phyloP scores from a whole-genome alignment of 2,797 vertebrate genomes.

The Takifugu rubripes region DNA sequence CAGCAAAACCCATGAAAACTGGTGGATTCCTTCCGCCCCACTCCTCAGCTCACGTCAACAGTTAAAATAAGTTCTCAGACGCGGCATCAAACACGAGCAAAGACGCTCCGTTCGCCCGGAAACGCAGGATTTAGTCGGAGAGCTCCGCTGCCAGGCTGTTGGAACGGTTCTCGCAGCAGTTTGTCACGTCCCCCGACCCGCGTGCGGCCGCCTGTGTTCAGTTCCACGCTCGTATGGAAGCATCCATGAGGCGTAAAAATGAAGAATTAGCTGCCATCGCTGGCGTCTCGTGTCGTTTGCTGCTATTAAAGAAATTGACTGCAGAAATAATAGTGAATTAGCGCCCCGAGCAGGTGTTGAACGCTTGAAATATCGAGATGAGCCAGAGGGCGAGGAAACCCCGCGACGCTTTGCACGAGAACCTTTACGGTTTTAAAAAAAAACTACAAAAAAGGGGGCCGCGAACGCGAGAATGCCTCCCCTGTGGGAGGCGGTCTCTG shows the following conservation, averaged over 20 bases:
- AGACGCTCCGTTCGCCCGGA: slow-evolving; percentile 6
- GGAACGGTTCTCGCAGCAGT: slow-evolving; percentile 11
- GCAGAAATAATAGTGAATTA: slow-evolving; percentile 5
- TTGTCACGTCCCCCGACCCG: slow-evolving; percentile 33
- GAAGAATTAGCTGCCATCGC: slow-evolving; percentile 43
- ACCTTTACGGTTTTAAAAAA: slow-evolving; percentile 10
- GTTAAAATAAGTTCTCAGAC: background rate
- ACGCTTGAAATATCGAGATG: slow-evolving; percentile 10
- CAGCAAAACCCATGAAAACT: background rate
- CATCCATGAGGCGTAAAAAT: slow-evolving; percentile 21
- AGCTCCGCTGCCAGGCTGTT: slow-evolving; percentile 12
- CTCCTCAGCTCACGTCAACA: slow-evolving; percentile 1
- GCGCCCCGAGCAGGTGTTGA: background rate
- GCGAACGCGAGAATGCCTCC: slow-evolving; percentile 50
- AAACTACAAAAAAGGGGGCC: slow-evolving; percentile 36
- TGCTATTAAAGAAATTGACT: slow-evolving; percentile 13
- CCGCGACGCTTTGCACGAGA: background rate
- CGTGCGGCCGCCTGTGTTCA: slow-evolving; percentile 30
- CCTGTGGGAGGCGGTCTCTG: slow-evolving; percentile 50
- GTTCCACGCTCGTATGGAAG: slow-evolving; percentile 37
- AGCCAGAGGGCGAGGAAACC: slow-evolving; percentile 8
- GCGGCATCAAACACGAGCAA: slow-evolving; percentile 11
- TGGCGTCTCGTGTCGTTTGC: slow-evolving; percentile 23
- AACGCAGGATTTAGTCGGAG: slow-evolving; percentile 31
- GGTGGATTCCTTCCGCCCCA: slow-evolving; percentile 3